phyloP scores from a whole-genome alignment of 2,113 vertebrate genomes.

The Sylvietta virens region DNA sequence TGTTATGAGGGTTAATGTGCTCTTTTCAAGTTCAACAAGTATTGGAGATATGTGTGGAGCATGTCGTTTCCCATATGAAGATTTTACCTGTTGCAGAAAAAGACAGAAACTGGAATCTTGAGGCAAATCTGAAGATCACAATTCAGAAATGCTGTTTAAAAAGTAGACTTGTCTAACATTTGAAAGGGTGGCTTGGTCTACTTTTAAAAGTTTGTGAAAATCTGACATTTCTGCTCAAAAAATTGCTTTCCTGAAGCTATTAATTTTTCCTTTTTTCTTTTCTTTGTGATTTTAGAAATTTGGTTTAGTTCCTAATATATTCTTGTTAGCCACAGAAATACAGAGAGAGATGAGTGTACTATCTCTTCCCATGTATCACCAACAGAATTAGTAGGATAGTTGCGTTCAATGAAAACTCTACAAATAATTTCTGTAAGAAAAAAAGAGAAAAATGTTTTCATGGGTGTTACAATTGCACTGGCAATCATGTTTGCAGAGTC shows the following conservation, averaged over 20 bases:
- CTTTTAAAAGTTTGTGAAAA: neutral
- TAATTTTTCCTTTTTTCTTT: neutral
- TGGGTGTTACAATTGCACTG: neutral
- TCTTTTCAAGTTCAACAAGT: neutral
- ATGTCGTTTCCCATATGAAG: neutral
- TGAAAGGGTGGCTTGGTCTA: neutral
- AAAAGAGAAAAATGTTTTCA: neutral
- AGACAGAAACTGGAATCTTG: neutral
- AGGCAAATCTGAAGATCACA: neutral
- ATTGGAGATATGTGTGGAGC: too few species aligned
- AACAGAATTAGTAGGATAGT: neutral
- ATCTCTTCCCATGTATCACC: neutral
- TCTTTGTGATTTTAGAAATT: neutral
- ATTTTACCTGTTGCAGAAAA: neutral
- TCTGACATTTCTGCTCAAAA: neutral
- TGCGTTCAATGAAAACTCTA: neutral
- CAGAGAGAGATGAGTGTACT: neutral
- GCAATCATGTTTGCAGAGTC: neutral
- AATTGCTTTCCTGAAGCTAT: neutral
- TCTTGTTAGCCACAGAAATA: neutral
- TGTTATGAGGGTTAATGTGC: neutral
- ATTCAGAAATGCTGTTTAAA: neutral
- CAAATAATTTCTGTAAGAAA: neutral
- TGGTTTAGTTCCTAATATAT: neutral
- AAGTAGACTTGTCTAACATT: neutral